These are phyloP conservation scores for Ochotona princeps DNA, from an alignment of 2,113 vertebrate genomes.

Conservation along the genomic window DNA sequence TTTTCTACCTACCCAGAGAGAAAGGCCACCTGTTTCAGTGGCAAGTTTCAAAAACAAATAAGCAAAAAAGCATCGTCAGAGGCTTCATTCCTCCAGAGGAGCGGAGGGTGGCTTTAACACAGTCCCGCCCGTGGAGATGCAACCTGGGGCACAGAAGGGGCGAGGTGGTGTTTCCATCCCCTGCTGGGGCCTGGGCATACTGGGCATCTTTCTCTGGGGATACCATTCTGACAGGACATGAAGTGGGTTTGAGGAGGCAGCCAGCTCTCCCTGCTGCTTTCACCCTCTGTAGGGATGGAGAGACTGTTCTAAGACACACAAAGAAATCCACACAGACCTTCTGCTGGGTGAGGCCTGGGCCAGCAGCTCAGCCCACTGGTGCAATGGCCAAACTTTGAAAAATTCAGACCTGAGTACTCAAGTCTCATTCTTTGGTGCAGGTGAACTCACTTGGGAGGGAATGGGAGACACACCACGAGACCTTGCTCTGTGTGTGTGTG, in stretches of 20 bases:
- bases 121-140: not conserved
- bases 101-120: not conserved
- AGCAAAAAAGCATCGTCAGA: not conserved
- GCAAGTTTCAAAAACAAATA: not conserved
- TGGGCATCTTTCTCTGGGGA: not conserved
- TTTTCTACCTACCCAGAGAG: not conserved
- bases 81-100: not conserved
- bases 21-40: not conserved
- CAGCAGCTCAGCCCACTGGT: not conserved
- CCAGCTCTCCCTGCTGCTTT: not conserved
- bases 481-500: no score
- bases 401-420: not conserved
- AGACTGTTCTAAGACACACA: not conserved
- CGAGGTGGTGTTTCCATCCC: not conserved
- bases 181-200: not conserved
- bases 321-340: not conserved
- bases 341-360: not conserved
- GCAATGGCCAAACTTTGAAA: rapidly evolving
- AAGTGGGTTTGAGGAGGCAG: not conserved
- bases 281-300: no score
- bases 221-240: not conserved
- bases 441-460: not conserved
- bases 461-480: not conserved
- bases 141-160: rapidly evolving
- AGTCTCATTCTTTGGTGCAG: rapidly evolving